These are phyloP conservation scores for Stictocephala bisonia DNA, from an alignment of 2,888 invertebrate genomes.

Conservation along the genomic window DNA sequence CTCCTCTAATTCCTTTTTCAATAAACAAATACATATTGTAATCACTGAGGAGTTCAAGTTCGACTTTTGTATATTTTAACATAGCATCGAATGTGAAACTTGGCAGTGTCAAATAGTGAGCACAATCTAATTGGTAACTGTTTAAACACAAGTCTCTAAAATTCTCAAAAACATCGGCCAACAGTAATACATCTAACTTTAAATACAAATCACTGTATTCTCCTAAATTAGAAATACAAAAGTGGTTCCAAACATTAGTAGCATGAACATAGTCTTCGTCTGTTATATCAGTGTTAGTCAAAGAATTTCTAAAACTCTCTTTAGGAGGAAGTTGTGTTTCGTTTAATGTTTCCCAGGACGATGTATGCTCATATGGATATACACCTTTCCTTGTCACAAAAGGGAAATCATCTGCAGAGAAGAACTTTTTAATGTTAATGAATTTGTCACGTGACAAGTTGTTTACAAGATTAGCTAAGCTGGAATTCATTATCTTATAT, in stretches of 20 bases:
- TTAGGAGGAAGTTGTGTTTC: slow-evolving; percentile 55
- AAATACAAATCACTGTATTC: slow-evolving; percentile 61
- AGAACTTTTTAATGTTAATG: slow-evolving; percentile 34
- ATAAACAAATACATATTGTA: slow-evolving; percentile 56
- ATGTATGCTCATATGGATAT: slow-evolving; percentile 57
- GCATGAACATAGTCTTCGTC: slow-evolving; percentile 58
- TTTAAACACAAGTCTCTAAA: slow-evolving; percentile 57
- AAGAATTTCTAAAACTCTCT: slow-evolving; percentile 55
- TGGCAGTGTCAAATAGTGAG: slow-evolving; percentile 62
- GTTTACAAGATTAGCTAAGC: slow-evolving; percentile 4
- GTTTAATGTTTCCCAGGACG: slow-evolving; percentile 38
- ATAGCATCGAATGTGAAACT: slow-evolving; percentile 62
- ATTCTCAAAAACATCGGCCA: slow-evolving; percentile 62
- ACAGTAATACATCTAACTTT: slow-evolving; percentile 59
- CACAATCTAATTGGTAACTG: slow-evolving; percentile 60
- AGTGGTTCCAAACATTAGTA: slow-evolving; percentile 57
- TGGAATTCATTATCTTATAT: slow-evolving; percentile 2
- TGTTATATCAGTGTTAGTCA: slow-evolving; percentile 44
- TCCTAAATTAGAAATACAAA: slow-evolving; percentile 56
- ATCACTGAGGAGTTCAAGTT: slow-evolving; percentile 60
- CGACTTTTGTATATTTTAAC: slow-evolving; percentile 61
- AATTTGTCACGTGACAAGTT: slow-evolving; percentile 16
- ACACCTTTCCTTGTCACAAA: slow-evolving; percentile 47
- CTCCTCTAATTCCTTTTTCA: slow-evolving; percentile 57
- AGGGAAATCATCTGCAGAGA: slow-evolving; percentile 5